Conservation (phyloP, 2,113 vertebrate genomes). For the Passer domesticus region DNA sequence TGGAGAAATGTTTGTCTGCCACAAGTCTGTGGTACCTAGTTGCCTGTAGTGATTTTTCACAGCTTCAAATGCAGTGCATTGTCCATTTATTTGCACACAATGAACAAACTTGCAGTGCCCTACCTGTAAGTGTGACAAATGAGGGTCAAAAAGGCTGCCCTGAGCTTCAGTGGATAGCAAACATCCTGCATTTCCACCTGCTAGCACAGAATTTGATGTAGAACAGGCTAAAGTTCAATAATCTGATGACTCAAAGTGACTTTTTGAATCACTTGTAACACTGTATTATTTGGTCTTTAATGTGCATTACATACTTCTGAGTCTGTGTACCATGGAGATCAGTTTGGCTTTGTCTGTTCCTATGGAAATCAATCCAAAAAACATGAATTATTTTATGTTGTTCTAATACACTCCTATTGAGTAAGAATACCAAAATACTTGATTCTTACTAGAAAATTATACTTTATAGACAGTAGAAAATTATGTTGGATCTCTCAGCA, state of each 20-base stretch:
- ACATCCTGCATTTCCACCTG: neutral
- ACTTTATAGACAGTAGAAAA: neutral
- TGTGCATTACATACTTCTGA: neutral
- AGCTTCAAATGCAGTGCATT: neutral
- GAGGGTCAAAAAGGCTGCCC: neutral
- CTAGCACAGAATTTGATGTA: fast-evolving
- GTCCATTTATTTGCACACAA: neutral
- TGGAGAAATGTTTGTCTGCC: neutral
- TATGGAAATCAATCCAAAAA: neutral
- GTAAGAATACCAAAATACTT: neutral
- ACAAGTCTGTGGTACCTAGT: neutral
- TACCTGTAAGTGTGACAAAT: neutral
- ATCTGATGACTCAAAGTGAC: neutral
- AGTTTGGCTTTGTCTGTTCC: neutral
- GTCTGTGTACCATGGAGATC: neutral
- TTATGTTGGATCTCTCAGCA: neutral
- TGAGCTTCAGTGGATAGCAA: neutral
- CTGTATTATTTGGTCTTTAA: neutral
- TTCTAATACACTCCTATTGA: neutral
- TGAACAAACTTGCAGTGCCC: neutral
- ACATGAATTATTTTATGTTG: neutral
- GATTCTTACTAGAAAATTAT: neutral
- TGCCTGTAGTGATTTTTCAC: neutral
- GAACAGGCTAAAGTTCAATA: neutral
- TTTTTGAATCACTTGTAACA: neutral